These are phyloP conservation scores for Neolamprologus ventralis DNA, from an alignment of 2,113 vertebrate genomes.

Conservation along the genomic window DNA sequence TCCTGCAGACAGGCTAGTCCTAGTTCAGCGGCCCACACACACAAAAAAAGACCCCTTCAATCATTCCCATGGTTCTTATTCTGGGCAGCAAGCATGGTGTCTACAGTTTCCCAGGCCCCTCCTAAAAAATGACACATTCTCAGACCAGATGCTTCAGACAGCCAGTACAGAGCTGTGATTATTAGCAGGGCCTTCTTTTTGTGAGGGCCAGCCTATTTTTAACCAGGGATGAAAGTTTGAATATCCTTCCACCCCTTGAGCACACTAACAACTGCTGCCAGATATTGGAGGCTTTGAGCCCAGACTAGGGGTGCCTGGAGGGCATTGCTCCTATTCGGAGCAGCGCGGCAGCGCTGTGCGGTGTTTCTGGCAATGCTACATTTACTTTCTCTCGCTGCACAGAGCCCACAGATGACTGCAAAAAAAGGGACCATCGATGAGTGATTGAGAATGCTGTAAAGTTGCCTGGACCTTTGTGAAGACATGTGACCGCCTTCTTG, in stretches of 20 bases:
- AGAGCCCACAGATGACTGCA: not conserved
- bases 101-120: conserved; percentile 72
- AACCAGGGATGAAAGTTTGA: conserved; percentile 57
- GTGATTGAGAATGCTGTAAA: conserved; percentile 31
- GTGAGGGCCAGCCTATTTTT: conserved; percentile 60
- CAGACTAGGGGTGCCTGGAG: conserved; percentile 29
- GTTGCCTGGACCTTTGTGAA: not conserved
- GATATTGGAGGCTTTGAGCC: conserved; percentile 25
- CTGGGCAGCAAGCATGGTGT: conserved; percentile 57
- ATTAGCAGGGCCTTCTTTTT: conserved; percentile 63
- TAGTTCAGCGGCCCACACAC: conserved; percentile 54
- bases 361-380: conserved; percentile 50
- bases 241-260: conserved; percentile 45
- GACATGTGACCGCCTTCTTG: not conserved
- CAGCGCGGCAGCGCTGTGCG: not conserved
- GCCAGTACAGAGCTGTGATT: conserved; percentile 65
- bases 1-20: conserved; percentile 31
- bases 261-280: conserved; percentile 26
- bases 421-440: conserved; percentile 18
- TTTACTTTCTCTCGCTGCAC: conserved; percentile 37
- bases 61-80: conserved; percentile 65
- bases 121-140: conserved; percentile 70
- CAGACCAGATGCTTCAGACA: conserved; percentile 67
- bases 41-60: conserved; percentile 52
- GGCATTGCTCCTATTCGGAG: conserved; percentile 6